Base-by-base conservation (phyloP, 2,888 invertebrate genomes). In the Hetaerina titia region DNA sequence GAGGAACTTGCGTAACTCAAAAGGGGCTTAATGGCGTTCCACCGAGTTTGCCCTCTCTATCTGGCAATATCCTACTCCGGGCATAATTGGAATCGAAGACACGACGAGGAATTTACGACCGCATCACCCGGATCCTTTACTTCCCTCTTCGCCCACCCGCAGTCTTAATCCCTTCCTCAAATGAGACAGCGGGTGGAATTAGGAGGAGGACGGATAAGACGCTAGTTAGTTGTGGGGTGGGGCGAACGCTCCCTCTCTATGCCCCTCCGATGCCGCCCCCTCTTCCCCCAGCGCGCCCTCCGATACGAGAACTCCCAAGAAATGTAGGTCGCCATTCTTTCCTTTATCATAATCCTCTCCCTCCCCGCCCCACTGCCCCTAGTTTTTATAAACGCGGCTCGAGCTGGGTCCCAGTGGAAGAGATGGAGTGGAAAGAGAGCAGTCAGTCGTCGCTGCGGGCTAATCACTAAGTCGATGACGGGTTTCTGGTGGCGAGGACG, bases 51-150 rank as follows among this genome's bases (percentile, higher is more conserved):
- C 56, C 45, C 45, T 31, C 57, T 11, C 31, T 57, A 88, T 56
- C 89, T 15, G 60, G 17, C 31, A 25, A 90, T n/a, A 63, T 81
- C 90, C 31, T 90, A 22, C 90, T 57, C 63, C n/a, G 63, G 64
- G 17, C 58, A 90, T 90, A 90, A 90, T 90, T 90, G 60, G 63
- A 90, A 64, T 63, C 63, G 63, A 25, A 63, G 90, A 64, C 90
- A 7, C 31, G 31, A n/a, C 13, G 17, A 9, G n/a, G 64, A 90
- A 81, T 81, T 81, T 81, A 81, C 31, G 63, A 64, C 45, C 63
- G 31, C 63, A 90, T 90, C 63, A 90, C 11, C 58, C 57, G 22
- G 57, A 11, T 22, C 22, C 58, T 22, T 56, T n/a, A 9, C 9
- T 11, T 22, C 56, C 45, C 45, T 7, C 56, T 31, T 19, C 31